Percentiles rank a stretch among this genome's conserved stretches.
These are phyloP conservation scores for Tachina grossa DNA, from an alignment of 2,888 invertebrate genomes.

Conservation along the genomic window DNA sequence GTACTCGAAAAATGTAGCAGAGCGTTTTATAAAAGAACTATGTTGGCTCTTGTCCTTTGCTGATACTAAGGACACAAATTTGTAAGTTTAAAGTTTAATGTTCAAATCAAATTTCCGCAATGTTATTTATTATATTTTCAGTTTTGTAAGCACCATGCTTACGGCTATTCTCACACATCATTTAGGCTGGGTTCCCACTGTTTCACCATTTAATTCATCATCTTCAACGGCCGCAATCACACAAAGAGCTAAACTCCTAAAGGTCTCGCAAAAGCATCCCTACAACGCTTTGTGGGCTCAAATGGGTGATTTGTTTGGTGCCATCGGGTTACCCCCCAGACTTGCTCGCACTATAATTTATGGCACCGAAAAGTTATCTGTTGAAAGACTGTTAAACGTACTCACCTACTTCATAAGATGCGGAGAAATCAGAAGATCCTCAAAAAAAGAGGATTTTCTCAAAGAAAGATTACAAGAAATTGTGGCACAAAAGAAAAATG, in stretches of 20 bases:
- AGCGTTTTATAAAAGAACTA: constrained; percentile 84
- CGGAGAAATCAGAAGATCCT: constrained; percentile 86
- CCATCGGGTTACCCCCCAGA: constrained; percentile 90
- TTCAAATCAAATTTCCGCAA: background rate
- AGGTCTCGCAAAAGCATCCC: constrained; percentile 86
- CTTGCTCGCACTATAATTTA: constrained; percentile 91
- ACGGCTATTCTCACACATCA: constrained; percentile 95
- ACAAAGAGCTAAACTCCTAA: constrained; percentile 84
- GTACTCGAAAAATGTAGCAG: constrained; percentile 82
- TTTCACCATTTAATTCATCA: constrained; percentile 83
- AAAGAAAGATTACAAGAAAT: constrained; percentile 78
- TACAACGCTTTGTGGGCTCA: constrained; percentile 97
- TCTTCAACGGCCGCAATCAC: constrained; percentile 78
- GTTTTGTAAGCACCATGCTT: constrained; percentile 94
- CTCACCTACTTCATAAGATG: constrained; percentile 95
- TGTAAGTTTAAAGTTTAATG: constrained; percentile 86
- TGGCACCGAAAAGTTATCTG: constrained; percentile 86
- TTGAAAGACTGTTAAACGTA: constrained; percentile 89
- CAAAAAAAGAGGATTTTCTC: constrained; percentile 82
- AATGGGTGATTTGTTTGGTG: constrained; percentile 93
- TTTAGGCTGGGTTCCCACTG: constrained; percentile 94
- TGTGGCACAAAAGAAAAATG: constrained; percentile 73
- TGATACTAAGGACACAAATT: constrained; percentile 94
- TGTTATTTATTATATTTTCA: constrained; percentile 83
- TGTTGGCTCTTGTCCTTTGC: constrained; percentile 87